These are phyloP conservation scores for Microctonus aethiopoides DNA, from an alignment of 2,888 invertebrate genomes.

Conservation along the genomic window DNA sequence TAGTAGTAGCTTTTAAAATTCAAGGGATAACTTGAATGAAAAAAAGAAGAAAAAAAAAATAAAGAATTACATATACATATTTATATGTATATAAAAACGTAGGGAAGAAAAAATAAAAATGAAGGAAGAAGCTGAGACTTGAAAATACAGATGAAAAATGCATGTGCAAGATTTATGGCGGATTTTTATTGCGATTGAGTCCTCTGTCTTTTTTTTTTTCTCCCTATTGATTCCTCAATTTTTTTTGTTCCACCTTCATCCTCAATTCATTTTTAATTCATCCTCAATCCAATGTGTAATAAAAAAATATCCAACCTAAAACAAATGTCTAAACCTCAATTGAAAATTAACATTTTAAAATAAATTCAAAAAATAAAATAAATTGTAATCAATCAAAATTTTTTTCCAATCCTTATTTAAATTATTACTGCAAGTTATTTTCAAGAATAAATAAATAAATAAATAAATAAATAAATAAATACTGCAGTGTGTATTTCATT, in stretches of 20 bases:
- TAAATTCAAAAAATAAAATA: background rate
- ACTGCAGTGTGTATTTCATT: too few species aligned
- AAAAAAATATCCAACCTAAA: background rate
- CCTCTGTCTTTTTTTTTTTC: background rate
- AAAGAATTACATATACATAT: background rate
- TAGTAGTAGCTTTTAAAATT: background rate
- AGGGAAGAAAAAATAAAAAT: background rate
- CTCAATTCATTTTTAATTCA: background rate
- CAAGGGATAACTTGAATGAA: background rate
- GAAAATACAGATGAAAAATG: slow-evolving; percentile 5
- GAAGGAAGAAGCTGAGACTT: background rate
- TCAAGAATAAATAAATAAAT: too few species aligned
- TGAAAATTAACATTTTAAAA: background rate
- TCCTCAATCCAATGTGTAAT: background rate
- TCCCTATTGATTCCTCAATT: background rate
- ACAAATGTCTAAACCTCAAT: background rate
- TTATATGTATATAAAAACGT: background rate
- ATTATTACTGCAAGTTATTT: too few species aligned
- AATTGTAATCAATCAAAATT: too few species aligned
- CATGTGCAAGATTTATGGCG: slow-evolving; percentile 12
- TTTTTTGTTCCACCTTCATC: background rate
- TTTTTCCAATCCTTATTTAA: too few species aligned
- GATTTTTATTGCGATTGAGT: slow-evolving; percentile 15
- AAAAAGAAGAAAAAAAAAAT: background rate
- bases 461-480: background rate